These are phyloP conservation scores for Eulemur albifrons DNA, from an alignment of 2,797 vertebrate genomes.

Conservation along the genomic window DNA sequence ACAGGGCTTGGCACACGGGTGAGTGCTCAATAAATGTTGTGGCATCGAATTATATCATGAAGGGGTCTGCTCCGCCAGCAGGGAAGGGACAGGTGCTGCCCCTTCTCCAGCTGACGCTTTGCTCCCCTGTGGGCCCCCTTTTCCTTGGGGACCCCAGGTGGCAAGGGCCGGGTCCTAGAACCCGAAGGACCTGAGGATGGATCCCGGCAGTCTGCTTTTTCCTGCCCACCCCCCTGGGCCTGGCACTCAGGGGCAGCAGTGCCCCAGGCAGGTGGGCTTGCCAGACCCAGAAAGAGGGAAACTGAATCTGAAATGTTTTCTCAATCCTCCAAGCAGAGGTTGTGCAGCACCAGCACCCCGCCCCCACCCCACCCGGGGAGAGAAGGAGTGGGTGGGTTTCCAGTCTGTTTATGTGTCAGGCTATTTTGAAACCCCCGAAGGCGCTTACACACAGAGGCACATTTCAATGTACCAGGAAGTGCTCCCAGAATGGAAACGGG, in stretches of 20 bases:
- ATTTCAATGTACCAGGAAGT: slow-evolving; percentile 71
- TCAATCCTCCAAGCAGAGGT: background rate
- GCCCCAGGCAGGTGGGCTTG: background rate
- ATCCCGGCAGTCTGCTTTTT: background rate
- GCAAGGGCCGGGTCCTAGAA: background rate
- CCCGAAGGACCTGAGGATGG: background rate
- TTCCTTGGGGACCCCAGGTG: background rate
- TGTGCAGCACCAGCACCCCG: background rate
- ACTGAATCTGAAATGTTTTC: slow-evolving; percentile 3
- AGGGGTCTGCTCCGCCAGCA: background rate
- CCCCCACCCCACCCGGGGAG: background rate
- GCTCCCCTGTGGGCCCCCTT: no score
- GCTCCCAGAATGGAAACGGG: slow-evolving; percentile 59
- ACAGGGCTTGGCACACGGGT: background rate
- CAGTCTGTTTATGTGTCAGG: slow-evolving; percentile 57
- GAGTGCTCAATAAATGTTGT: background rate
- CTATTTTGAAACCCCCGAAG: slow-evolving; percentile 61
- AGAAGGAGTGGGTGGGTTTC: slow-evolving; percentile 18
- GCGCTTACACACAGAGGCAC: slow-evolving; percentile 48
- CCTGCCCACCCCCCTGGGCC: background rate
- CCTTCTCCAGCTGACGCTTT: background rate
- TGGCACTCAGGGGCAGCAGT: background rate
- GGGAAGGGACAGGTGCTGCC: background rate
- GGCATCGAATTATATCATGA: background rate
- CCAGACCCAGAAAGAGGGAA: slow-evolving; percentile 25